These are phyloP conservation scores for Ellobium chinense DNA, from an alignment of 2,888 invertebrate species.

Conservation along the genomic window DNA sequence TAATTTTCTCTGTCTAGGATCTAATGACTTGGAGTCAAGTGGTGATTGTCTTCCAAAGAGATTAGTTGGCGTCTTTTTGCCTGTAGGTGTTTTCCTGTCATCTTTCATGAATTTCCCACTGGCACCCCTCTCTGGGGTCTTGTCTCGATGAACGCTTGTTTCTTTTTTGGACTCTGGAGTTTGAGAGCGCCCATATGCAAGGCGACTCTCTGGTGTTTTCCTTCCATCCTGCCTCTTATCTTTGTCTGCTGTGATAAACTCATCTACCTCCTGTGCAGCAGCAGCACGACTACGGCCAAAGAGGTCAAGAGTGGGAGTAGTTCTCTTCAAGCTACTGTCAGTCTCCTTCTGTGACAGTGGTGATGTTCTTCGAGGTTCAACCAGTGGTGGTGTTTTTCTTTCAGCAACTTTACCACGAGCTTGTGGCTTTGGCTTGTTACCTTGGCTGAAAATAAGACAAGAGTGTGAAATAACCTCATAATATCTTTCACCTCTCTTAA, in stretches of 20 bases:
- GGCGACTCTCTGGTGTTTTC: not conserved
- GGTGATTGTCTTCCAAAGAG: conserved; percentile 47
- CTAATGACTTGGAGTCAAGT: not conserved
- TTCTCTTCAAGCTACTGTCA: conserved; percentile 25
- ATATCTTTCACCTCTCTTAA: too few species aligned
- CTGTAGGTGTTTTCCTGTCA: conserved; percentile 45
- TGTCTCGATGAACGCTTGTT: not conserved
- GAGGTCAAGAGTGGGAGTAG: conserved; percentile 49
- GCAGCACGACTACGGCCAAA: conserved; percentile 49
- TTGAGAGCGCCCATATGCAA: not conserved
- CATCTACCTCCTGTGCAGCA: conserved; percentile 41
- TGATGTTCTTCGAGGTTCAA: conserved; percentile 19
- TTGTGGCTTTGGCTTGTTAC: conserved; percentile 45
- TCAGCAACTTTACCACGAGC: conserved; percentile 33
- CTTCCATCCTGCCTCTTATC: conserved; percentile 26
- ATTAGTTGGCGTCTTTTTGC: conserved; percentile 51
- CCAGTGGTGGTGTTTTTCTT: conserved; percentile 18
- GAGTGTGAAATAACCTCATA: too few species aligned
- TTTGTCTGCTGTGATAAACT: conserved; percentile 43
- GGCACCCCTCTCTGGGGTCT: not conserved
- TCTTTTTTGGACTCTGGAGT: conserved; percentile 9
- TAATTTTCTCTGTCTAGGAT: too few species aligned
- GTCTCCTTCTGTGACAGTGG: conserved; percentile 4
- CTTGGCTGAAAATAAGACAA: not conserved
- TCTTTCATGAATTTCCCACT: conserved; percentile 1